A percentile compares a stretch with the other conserved stretches of the same genome.
phyloP scores from a whole-genome alignment of 2,113 vertebrate genomes.

The Amblyopsis rosae region DNA sequence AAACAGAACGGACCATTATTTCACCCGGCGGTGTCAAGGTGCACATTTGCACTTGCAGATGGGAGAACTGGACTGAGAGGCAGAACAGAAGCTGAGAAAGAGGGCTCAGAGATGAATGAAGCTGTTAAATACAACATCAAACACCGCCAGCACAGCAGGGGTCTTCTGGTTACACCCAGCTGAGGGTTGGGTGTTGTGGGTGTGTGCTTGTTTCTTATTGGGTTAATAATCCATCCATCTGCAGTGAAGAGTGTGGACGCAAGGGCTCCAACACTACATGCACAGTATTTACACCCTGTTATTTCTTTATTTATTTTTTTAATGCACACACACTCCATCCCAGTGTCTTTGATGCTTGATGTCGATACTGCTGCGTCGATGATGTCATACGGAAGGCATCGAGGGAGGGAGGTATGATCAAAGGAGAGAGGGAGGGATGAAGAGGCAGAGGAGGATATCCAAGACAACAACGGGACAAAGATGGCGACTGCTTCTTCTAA shows the following conservation, averaged over 20 bases:
- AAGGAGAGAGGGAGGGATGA: conserved; percentile 71
- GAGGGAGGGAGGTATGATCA: conserved; percentile 72
- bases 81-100: conserved; percentile 20
- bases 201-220: conserved; percentile 56
- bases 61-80: conserved; percentile 16
- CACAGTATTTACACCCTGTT: conserved; percentile 59
- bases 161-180: conserved; percentile 64
- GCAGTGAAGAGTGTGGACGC: conserved; percentile 52
- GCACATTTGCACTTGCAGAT: conserved; percentile 21
- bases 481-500: conserved; percentile 66
- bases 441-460: conserved; percentile 69
- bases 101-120: conserved; percentile 54
- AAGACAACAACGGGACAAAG: conserved; percentile 78
- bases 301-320: conserved; percentile 47
- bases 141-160: conserved; percentile 66
- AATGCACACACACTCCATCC: conserved; percentile 54
- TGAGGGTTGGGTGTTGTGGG: conserved; percentile 47
- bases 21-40: neutral
- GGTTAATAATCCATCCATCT: conserved; percentile 65
- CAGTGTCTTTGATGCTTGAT: conserved; percentile 67
- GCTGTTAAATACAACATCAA: conserved; percentile 65
- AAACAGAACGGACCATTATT: conserved; percentile 40
- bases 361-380: conserved; percentile 73
- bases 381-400: conserved; percentile 73
- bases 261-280: conserved; percentile 43